These are phyloP conservation scores for Harpalus rubripes DNA, from an alignment of 2,888 invertebrate genomes.

Conservation along the genomic window DNA sequence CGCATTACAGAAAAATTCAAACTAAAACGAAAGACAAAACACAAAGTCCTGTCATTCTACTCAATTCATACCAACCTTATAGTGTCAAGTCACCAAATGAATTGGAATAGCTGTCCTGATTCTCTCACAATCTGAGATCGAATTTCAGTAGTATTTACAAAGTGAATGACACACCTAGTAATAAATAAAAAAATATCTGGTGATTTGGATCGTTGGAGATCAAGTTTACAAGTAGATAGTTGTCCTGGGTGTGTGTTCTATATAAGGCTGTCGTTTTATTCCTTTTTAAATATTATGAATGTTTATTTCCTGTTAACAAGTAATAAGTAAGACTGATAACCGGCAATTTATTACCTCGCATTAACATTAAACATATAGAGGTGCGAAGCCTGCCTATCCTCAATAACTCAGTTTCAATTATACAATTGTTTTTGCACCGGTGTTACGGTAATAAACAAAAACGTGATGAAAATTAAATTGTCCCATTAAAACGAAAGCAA, in stretches of 20 bases:
- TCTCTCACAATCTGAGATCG: no score
- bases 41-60: no score
- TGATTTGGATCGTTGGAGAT: no score
- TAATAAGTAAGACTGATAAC: not conserved
- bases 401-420: not conserved
- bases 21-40: no score
- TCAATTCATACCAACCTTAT: no score
- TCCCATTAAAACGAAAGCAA: conserved; percentile 50
- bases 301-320: conserved; percentile 2
- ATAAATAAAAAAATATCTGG: no score
- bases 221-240: not conserved
- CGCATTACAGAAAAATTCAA: no score
- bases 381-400: not conserved
- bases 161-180: no score
- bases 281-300: not conserved
- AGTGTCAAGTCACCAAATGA: no score
- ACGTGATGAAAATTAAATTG: conserved; percentile 53
- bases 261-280: not conserved
- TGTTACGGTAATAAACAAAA: conserved; percentile 36
- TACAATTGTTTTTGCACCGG: not conserved
- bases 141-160: no score
- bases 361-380: not conserved
- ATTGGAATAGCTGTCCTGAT: no score
- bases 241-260: not conserved
- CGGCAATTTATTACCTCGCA: not conserved